Evolutionary conservation across 2,113 vertebrate species (phyloP).

Genomic region (Nettapus auritus): DNA sequence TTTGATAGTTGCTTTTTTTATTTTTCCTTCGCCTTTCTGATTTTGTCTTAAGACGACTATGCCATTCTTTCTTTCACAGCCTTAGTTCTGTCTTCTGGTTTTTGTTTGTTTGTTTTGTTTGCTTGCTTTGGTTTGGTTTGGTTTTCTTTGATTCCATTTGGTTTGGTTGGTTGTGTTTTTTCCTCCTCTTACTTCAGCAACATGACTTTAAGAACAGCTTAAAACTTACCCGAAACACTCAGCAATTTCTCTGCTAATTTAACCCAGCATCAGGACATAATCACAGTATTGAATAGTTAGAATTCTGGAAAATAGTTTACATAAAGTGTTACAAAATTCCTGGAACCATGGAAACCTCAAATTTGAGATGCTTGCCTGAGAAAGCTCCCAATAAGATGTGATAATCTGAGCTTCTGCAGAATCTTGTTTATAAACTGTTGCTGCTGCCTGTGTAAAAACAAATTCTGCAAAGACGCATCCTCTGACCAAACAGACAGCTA

Average conservation of each 20-base stretch:
- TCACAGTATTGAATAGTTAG: not conserved
- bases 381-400: not conserved
- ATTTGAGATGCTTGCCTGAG: not conserved
- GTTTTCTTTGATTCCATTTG: no score
- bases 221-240: not conserved
- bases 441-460: not conserved
- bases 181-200: not conserved
- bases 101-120: no score
- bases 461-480: not conserved
- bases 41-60: not conserved
- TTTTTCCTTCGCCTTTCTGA: not conserved
- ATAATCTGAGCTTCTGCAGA: not conserved
- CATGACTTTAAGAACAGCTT: not conserved
- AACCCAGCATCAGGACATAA: not conserved
- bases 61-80: not conserved
- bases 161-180: no score
- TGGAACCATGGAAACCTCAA: not conserved
- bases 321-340: slow-evolving; percentile 7
- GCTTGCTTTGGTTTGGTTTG: no score
- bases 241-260: not conserved
- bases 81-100: not conserved
- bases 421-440: not conserved
- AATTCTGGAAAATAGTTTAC: slow-evolving; percentile 17
- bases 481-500: not conserved
- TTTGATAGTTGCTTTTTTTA: not conserved